Conservation (phyloP, 2,797 vertebrate genomes). For the Pachyuromys duprasi region DNA sequence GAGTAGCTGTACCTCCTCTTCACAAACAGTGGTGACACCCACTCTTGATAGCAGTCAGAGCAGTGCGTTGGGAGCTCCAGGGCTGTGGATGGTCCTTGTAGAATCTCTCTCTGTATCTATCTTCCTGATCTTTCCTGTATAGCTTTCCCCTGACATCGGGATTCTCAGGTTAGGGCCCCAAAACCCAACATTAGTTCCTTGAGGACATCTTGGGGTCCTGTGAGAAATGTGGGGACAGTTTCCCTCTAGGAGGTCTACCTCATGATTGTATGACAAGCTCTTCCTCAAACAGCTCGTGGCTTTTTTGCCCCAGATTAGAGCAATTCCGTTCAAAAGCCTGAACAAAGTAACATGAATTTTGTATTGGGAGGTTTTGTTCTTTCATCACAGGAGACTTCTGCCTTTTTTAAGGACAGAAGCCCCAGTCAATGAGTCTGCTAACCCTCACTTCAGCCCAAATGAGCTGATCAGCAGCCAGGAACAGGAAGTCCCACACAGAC, state of each 20-base stretch:
- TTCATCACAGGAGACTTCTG: neutral
- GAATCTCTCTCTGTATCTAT: too few species aligned
- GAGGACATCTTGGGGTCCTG: neutral
- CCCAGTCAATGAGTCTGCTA: rapidly evolving
- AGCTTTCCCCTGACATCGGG: neutral
- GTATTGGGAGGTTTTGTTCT: neutral
- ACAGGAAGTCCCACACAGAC: too few species aligned
- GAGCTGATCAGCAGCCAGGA: neutral
- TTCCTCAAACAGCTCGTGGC: rapidly evolving
- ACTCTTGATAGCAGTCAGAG: too few species aligned
- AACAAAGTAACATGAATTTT: neutral
- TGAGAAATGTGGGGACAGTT: rapidly evolving
- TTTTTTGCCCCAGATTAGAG: neutral
- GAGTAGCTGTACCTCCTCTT: neutral
- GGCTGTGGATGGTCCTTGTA: neutral
- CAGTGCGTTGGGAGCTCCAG: neutral
- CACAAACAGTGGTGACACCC: neutral
- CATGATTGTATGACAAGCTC: neutral
- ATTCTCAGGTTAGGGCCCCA: neutral
- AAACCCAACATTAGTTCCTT: rapidly evolving
- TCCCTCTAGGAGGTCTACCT: neutral
- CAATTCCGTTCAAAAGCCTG: neutral
- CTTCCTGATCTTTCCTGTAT: rapidly evolving
- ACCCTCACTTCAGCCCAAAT: too few species aligned
- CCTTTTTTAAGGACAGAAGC: neutral